These are phyloP conservation scores for Porites lutea DNA, from an alignment of 64 coral and sea anemone genomes.

Conservation along the genomic window DNA sequence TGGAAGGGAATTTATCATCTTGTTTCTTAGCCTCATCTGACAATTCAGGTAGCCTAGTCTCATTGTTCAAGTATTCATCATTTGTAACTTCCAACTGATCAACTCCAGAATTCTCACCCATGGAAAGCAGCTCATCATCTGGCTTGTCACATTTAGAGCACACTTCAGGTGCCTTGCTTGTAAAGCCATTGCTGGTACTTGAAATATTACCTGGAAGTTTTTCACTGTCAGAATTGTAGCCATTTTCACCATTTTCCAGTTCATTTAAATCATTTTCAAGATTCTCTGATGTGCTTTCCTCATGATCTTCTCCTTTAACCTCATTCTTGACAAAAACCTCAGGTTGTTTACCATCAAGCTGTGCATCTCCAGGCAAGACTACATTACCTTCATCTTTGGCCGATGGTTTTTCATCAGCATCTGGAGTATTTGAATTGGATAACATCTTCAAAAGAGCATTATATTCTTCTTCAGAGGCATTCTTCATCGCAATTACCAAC, in stretches of 20 bases:
- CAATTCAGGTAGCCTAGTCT: neutral
- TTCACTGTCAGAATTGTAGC: neutral
- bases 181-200: neutral
- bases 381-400: neutral
- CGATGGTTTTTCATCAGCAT: slow-evolving; percentile 4
- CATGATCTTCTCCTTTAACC: neutral
- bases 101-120: too few relatives aligned
- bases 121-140: too few relatives aligned
- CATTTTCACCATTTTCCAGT: neutral
- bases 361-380: neutral
- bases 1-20: neutral
- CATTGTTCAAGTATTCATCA: too few relatives aligned
- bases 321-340: neutral
- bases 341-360: neutral
- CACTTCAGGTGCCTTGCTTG: too few relatives aligned
- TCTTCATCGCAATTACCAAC: neutral
- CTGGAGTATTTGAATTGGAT: neutral
- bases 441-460: neutral
- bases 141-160: too few relatives aligned
- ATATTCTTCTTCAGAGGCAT: slow-evolving; percentile 12
- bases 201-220: neutral
- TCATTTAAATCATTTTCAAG: neutral
- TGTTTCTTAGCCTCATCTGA: neutral
- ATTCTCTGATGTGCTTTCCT: neutral
- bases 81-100: too few relatives aligned